Base-by-base conservation (phyloP, 1,140 invertebrate species). In the Globodera ellingtonae region DNA sequence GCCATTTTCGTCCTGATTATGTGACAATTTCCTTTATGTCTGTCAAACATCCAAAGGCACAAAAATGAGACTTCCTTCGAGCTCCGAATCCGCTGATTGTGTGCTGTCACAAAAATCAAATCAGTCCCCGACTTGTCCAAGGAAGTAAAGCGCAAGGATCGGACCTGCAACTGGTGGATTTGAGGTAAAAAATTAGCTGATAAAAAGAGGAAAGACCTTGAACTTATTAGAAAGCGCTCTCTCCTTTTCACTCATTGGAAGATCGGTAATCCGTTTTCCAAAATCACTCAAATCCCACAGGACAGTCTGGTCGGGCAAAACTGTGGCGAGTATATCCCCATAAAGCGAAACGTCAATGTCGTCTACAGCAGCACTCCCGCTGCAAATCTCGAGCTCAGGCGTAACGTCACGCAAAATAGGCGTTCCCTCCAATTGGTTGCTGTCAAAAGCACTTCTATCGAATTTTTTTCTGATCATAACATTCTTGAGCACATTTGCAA, bases 61-160 rank as follows among this genome's bases (percentile, higher is more conserved):
- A 82, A 46, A 84, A 13, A 72, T 48, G 81, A 82, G 44, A 70
- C 24, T 62, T 72, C 56, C 56, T 79, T 80, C 44, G 80, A 83
- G 46, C 24, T 82, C 24, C 81, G 13, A 24, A 77, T 67, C 46
- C 71, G 48, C 73, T 82, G 80, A 62, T 82, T 83, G 59, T 83
- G 79, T 15, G 70, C 81, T 2, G 65, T 62, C 46, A 84, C 74
- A 59, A 82, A 83, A 44, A 80, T 62, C 10, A 9, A 13, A 72
- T 48, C 47, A 46, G 50, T 75, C 8, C 75, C 75, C 10, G 15
- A 71, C 44, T 77, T 82, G 47, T 82, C 67, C 9, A 83, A 62
- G 6, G 35, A 10, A 44, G 69, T 24, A 70, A 82, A 82, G 67
- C 73, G 71, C 10, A 82, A 67, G 6, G 81, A 82, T 4, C 81